Evolutionary conservation across 64 coral and sea anemone genomes (phyloP).

Genomic region (Pocillopora damicornis): DNA sequence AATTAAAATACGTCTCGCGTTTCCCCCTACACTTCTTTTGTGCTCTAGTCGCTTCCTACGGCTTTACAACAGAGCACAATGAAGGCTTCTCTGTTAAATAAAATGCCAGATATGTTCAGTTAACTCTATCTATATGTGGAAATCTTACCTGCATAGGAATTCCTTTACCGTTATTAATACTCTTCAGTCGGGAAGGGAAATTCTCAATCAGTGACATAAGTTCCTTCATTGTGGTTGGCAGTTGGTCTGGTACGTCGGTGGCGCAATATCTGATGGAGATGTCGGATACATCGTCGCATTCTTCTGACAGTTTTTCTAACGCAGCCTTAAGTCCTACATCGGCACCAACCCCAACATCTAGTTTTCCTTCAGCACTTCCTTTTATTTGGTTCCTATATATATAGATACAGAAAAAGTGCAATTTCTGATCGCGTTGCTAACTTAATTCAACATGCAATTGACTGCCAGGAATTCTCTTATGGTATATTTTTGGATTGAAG

Average conservation of each 20-base stretch:
- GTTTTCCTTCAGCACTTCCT: slow-evolving; percentile 16
- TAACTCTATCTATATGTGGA: not conserved
- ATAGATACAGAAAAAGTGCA: not conserved
- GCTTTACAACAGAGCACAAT: not conserved
- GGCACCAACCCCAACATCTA: not conserved
- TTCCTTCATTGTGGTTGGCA: slow-evolving; percentile 31
- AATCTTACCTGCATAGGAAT: slow-evolving; percentile 36
- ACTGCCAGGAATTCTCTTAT: too few relatives aligned
- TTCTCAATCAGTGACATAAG: slow-evolving; percentile 32
- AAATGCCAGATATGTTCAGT: too few relatives aligned
- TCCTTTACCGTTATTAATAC: slow-evolving; percentile 27
- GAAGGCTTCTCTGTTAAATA: not conserved
- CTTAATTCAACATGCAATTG: too few relatives aligned
- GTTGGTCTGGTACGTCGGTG: slow-evolving; percentile 28
- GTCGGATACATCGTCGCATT: slow-evolving; percentile 10
- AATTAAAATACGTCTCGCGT: too few relatives aligned
- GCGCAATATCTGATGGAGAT: slow-evolving; percentile 50
- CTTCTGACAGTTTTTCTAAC: slow-evolving; percentile 14
- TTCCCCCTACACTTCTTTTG: too few relatives aligned
- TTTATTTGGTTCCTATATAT: not conserved
- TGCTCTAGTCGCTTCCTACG: too few relatives aligned
- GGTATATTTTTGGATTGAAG: too few relatives aligned
- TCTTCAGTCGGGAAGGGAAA: slow-evolving; percentile 31
- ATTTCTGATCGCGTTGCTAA: too few relatives aligned
- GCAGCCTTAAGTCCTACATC: slow-evolving; percentile 16